phyloP scores from a whole-genome alignment of 2,888 invertebrate genomes.

The Apantesis nais region DNA sequence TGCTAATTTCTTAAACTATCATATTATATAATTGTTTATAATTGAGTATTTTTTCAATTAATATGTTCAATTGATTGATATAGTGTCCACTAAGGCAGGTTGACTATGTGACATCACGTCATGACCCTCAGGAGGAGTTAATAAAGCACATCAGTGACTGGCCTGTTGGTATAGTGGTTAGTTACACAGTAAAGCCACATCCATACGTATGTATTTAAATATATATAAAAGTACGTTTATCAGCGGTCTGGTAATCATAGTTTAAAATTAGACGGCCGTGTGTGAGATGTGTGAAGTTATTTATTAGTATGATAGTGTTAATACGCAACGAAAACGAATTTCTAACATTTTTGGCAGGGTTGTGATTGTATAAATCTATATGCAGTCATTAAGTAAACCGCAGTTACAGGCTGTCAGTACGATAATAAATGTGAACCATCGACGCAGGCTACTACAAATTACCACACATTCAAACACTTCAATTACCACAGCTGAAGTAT shows the following conservation, averaged over 20 bases:
- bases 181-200: too few relatives aligned
- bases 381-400: not conserved
- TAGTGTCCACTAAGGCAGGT: not conserved
- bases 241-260: too few relatives aligned
- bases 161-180: too few relatives aligned
- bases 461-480: conserved; percentile 1
- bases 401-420: not conserved
- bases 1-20: not conserved
- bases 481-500: conserved; percentile 11
- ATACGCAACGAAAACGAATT: not conserved
- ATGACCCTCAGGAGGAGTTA: too few relatives aligned
- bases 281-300: too few relatives aligned
- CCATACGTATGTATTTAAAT: too few relatives aligned
- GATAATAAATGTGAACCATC: not conserved
- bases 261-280: too few relatives aligned
- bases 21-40: not conserved
- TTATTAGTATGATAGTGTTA: not conserved
- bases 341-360: not conserved
- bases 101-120: too few relatives aligned
- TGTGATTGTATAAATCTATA: not conserved
- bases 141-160: too few relatives aligned
- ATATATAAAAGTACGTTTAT: too few relatives aligned
- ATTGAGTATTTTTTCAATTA: not conserved
- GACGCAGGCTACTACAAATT: not conserved
- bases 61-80: not conserved